Conservation (phyloP, 2,797 vertebrate genomes). For the Rousettus madagascariensis region DNA sequence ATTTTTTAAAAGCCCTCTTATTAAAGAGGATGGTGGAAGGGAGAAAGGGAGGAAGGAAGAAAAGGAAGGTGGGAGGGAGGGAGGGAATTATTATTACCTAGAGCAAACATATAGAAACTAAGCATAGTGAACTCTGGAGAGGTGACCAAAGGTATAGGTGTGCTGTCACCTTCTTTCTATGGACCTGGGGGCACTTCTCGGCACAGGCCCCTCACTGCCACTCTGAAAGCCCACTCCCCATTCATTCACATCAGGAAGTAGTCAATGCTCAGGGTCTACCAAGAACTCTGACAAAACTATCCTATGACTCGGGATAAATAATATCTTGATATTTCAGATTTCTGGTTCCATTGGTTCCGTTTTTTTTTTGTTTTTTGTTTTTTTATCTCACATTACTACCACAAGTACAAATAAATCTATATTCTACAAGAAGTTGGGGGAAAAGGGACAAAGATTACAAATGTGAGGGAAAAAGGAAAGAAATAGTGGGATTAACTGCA, state of each 20-base stretch:
- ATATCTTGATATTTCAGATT: not conserved
- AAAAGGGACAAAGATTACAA: not conserved
- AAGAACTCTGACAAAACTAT: not conserved
- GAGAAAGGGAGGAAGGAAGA: not conserved
- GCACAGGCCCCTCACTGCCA: not conserved
- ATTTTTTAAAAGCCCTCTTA: not conserved
- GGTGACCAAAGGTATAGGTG: no score
- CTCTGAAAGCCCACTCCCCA: not conserved
- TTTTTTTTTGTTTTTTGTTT: no score
- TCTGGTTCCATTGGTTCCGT: not conserved
- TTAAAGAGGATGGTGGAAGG: not conserved
- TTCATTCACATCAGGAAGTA: not conserved
- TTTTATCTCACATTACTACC: not conserved
- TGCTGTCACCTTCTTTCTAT: fast-evolving
- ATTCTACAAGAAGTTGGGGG: not conserved
- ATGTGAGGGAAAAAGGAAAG: not conserved
- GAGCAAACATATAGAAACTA: not conserved
- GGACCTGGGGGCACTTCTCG: not conserved
- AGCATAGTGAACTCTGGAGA: not conserved
- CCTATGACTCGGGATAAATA: not conserved
- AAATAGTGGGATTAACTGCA: not conserved
- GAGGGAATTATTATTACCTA: not conserved
- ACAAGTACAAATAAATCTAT: not conserved
- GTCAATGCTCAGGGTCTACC: no score
- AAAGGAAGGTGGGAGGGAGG: not conserved